Conservation (phyloP, 1,140 invertebrate genomes). For the Aethina tumida region DNA sequence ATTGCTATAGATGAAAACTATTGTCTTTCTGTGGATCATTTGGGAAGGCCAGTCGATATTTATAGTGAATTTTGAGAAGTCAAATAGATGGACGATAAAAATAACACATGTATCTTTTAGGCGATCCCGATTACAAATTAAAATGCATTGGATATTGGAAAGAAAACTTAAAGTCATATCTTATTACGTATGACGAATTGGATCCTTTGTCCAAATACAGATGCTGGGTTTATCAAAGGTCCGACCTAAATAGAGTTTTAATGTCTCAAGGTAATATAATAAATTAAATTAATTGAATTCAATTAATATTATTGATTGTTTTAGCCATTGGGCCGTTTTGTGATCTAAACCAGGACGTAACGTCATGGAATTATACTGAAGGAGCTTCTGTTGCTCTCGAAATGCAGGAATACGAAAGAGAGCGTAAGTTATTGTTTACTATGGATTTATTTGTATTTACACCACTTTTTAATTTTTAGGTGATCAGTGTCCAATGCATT, state of each 20-base stretch:
- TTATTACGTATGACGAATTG: constrained; percentile 93
- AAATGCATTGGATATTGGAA: constrained; percentile 98
- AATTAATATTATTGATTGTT: constrained; percentile 11
- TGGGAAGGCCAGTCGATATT: constrained; percentile 85
- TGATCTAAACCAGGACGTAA: constrained; percentile 81
- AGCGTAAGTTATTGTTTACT: constrained; percentile 48
- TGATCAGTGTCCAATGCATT: constrained; percentile 90
- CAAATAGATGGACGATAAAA: no score
- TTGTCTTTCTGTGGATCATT: constrained; percentile 90
- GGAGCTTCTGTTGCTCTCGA: constrained; percentile 85
- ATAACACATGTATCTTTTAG: constrained; percentile 41
- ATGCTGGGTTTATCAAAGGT: constrained; percentile 96
- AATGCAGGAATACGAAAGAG: constrained; percentile 86
- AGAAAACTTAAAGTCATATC: constrained; percentile 93
- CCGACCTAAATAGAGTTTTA: constrained; percentile 81
- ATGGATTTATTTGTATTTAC: background rate
- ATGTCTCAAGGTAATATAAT: constrained; percentile 60
- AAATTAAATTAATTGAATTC: constrained; percentile 1
- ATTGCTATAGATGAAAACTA: constrained; percentile 90
- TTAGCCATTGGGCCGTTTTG: constrained; percentile 81
- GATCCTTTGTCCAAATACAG: constrained; percentile 93
- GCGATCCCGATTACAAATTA: constrained; percentile 92
- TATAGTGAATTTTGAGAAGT: constrained; percentile 78
- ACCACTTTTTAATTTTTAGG: constrained; percentile 37
- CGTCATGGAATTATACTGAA: constrained; percentile 75